Percentiles rank a stretch among this genome's conserved stretches.
Conservation (phyloP, 2,888 invertebrate species). For the Ganaspis brasiliensis region DNA sequence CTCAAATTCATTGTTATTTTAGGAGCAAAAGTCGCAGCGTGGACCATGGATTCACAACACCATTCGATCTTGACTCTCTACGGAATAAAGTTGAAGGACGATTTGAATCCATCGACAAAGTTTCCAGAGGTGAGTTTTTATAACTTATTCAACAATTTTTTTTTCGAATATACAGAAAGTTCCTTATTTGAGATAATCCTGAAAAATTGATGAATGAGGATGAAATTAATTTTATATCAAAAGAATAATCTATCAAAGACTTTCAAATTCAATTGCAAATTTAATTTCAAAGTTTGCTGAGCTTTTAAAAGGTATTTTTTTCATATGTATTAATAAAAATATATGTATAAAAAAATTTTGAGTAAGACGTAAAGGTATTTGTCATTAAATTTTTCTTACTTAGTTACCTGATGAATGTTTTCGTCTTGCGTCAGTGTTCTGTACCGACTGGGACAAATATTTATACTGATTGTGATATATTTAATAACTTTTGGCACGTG, state of each 20-base stretch:
- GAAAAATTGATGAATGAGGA: neutral
- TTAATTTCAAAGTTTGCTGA: neutral
- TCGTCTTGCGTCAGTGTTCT: neutral
- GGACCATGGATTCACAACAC: conserved; percentile 93
- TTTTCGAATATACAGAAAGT: neutral
- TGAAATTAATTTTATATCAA: conserved; percentile 7
- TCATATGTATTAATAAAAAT: no score
- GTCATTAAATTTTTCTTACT: neutral
- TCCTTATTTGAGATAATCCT: neutral
- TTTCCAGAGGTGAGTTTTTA: conserved; percentile 82
- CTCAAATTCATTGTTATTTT: conserved; percentile 62
- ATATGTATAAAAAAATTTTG: no score
- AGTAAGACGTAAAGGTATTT: no score
- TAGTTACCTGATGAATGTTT: neutral
- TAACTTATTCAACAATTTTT: neutral
- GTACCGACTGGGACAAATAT: neutral
- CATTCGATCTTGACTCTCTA: conserved; percentile 92
- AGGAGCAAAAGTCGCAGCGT: conserved; percentile 96
- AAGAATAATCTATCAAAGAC: neutral
- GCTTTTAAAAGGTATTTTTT: neutral
- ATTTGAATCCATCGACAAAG: conserved; percentile 89
- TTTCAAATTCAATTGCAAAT: neutral
- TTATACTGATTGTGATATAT: conserved; percentile 29
- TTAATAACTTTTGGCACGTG: conserved; percentile 18
- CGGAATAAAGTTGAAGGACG: conserved; percentile 93